phyloP scores from a whole-genome alignment of 2,797 vertebrate species.

The Galago senegalensis region DNA sequence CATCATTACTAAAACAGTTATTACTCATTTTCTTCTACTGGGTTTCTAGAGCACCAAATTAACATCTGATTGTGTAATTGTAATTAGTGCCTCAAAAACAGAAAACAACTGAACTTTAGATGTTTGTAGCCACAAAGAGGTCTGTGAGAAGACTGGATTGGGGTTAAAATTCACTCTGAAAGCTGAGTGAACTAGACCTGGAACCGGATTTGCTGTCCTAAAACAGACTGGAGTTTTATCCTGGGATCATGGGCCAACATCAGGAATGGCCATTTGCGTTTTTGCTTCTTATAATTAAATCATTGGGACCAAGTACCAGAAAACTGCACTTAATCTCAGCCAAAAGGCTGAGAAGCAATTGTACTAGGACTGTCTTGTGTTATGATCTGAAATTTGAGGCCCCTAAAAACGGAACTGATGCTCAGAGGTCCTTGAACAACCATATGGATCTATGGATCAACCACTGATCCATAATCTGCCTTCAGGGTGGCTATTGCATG shows the following conservation, averaged over 20 bases:
- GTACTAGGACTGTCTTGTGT: neutral
- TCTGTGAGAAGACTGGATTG: neutral
- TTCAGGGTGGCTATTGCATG: too few relatives aligned
- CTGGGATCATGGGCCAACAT: neutral
- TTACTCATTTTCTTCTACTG: slow-evolving; percentile 18
- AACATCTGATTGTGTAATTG: neutral
- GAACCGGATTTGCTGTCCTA: neutral
- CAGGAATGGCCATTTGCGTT: neutral
- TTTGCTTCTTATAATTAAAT: neutral
- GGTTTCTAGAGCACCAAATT: neutral
- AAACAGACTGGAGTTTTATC: neutral
- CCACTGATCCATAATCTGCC: too few relatives aligned
- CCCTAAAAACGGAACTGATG: neutral
- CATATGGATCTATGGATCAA: too few relatives aligned
- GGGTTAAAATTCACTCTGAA: slow-evolving; percentile 2
- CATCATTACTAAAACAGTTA: neutral
- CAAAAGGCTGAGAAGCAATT: too few relatives aligned
- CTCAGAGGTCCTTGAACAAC: neutral
- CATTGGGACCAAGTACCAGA: neutral
- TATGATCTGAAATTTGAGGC: neutral
- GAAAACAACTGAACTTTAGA: neutral
- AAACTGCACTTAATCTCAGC: neutral
- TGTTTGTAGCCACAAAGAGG: neutral
- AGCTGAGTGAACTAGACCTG: neutral
- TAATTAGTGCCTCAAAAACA: neutral